These are phyloP conservation scores for Battus philenor DNA, from an alignment of 1,140 invertebrate genomes.

Conservation along the genomic window DNA sequence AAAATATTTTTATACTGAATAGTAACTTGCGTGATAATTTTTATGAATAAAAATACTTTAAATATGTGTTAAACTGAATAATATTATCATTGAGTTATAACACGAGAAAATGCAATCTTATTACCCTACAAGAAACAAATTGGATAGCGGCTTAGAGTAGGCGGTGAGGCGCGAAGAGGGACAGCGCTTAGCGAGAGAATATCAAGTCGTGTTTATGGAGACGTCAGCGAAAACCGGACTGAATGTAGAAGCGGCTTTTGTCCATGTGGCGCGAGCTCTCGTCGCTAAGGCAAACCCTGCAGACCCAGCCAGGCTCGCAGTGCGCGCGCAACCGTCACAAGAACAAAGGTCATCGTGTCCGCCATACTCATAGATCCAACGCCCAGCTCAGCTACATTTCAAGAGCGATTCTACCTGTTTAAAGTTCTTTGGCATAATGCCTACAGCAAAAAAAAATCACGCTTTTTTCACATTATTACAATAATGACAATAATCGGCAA, in stretches of 20 bases:
- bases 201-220: conserved; percentile 91
- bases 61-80: no score
- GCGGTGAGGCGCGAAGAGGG: conserved; percentile 88
- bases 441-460: no score
- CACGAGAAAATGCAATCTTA: no score
- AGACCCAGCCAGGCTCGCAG: conserved; percentile 54
- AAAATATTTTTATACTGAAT: no score
- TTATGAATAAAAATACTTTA: no score
- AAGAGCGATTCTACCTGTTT: no score
- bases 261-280: conserved; percentile 83
- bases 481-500: no score
- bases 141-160: conserved; percentile 84
- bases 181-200: conserved; percentile 86
- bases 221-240: conserved; percentile 91
- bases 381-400: no score
- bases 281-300: conserved; percentile 62
- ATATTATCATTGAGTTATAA: no score
- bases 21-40: no score
- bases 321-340: conserved; percentile 60
- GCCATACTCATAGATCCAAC: conserved; percentile 46
- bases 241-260: conserved; percentile 89
- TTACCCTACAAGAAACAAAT: conserved; percentile 90
- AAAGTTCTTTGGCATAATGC: no score
- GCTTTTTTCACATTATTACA: no score
- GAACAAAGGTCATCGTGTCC: conserved; percentile 63